Evolutionary conservation across 2,113 vertebrate genomes (phyloP).

Genomic region (Crotalus horridus): DNA sequence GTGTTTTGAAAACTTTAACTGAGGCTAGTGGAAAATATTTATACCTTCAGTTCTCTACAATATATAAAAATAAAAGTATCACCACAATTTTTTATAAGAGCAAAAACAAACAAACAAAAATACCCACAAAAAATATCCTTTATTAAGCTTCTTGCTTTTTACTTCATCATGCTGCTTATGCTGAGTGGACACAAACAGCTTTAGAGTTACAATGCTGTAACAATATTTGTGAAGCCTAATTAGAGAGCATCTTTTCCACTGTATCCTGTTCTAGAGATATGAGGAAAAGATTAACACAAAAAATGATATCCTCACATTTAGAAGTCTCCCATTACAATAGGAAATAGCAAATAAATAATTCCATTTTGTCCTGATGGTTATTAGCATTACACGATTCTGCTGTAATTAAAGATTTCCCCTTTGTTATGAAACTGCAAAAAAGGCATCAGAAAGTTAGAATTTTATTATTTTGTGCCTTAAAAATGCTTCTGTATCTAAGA

Average conservation of each 20-base stretch:
- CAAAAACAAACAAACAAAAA: not conserved
- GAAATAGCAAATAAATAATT: not conserved
- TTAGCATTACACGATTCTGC: not conserved
- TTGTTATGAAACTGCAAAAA: not conserved
- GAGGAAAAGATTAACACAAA: not conserved
- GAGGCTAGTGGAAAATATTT: slow-evolving; percentile 21
- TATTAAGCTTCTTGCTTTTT: not conserved
- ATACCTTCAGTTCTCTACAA: not conserved
- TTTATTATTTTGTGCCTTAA: not conserved
- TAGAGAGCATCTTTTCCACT: not conserved
- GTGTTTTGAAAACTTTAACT: slow-evolving; percentile 15
- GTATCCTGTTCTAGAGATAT: too few species aligned
- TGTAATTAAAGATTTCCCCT: not conserved
- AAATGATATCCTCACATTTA: not conserved
- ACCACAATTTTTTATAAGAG: not conserved
- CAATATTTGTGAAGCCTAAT: not conserved
- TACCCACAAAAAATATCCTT: not conserved
- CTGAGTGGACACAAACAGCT: not conserved
- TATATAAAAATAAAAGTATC: slow-evolving; percentile 14
- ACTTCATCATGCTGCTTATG: not conserved
- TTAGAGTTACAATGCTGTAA: not conserved
- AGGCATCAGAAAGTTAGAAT: not conserved
- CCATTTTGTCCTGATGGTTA: not conserved
- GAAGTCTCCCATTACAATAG: not conserved
- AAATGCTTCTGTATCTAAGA: not conserved